A percentile compares a stretch with the other conserved stretches of the same genome.
Conservation (phyloP, 2,797 vertebrate species). For the Labeo calbasu region DNA sequence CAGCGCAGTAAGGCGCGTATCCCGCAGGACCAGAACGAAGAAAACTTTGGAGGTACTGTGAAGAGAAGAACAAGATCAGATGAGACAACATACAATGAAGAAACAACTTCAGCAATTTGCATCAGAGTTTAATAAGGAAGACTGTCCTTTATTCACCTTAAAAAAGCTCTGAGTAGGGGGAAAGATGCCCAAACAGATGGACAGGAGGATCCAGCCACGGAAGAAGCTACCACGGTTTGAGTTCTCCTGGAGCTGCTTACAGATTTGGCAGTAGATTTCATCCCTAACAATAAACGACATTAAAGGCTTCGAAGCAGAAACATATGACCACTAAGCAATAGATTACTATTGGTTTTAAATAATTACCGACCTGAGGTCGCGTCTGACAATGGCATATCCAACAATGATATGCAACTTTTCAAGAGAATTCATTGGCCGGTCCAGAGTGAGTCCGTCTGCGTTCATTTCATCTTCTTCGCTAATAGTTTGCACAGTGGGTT, state of each 20-base stretch:
- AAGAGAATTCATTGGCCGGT: constrained; percentile 87
- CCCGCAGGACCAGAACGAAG: constrained; percentile 82
- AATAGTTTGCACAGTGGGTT: constrained; percentile 74
- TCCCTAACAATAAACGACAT: constrained; percentile 80
- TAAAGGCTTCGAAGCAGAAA: constrained; percentile 10
- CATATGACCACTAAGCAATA: constrained; percentile 1
- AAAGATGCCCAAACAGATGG: constrained; percentile 95
- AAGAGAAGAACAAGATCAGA: constrained; percentile 29
- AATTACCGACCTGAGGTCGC: constrained; percentile 84
- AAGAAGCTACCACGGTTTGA: constrained; percentile 83
- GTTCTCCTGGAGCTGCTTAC: constrained; percentile 94
- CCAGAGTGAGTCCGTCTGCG: constrained; percentile 78
- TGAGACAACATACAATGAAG: not conserved
- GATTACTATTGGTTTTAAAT: not conserved
- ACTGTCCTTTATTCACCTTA: constrained; percentile 76
- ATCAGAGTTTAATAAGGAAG: not conserved
- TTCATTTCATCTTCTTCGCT: constrained; percentile 75
- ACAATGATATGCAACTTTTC: constrained; percentile 95
- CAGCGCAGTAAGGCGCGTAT: constrained; percentile 85
- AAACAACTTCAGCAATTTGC: constrained; percentile 2
- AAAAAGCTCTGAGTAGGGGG: constrained; percentile 86
- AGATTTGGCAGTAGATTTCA: constrained; percentile 99
- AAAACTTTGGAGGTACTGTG: constrained; percentile 92
- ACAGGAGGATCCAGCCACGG: constrained; percentile 94
- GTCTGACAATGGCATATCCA: constrained; percentile 86